These are phyloP conservation scores for Caenorhabditis sp. DNA, from an alignment of 2,888 invertebrate species.

Conservation along the genomic window DNA sequence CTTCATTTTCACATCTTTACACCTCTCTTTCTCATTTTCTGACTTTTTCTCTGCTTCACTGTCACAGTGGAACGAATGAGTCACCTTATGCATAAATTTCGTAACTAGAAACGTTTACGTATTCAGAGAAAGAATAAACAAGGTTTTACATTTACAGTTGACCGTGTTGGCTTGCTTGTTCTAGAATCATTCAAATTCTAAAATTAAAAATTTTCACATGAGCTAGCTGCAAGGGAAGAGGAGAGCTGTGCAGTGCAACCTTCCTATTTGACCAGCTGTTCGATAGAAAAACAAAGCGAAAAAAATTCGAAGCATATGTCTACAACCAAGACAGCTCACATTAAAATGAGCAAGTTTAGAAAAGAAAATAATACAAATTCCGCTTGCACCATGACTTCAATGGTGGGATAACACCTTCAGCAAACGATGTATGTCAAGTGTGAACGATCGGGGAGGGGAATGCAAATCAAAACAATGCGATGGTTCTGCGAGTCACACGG, in stretches of 20 bases:
- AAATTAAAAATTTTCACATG: conserved; percentile 17
- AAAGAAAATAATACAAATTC: neutral
- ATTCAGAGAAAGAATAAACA: neutral
- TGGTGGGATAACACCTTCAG: conserved; percentile 32
- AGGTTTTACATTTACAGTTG: neutral
- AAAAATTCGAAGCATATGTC: neutral
- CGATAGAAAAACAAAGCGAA: conserved; percentile 9
- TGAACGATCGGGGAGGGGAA: conserved; percentile 6
- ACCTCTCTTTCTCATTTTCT: too few relatives aligned
- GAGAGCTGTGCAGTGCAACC: conserved; percentile 16
- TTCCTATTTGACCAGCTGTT: conserved; percentile 39
- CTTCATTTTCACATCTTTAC: conserved; percentile 3
- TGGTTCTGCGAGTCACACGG: neutral
- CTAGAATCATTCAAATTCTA: too few relatives aligned
- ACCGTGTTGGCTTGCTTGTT: too few relatives aligned
- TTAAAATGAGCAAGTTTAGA: too few relatives aligned
- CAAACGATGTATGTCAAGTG: conserved; percentile 58
- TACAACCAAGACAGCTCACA: too few relatives aligned
- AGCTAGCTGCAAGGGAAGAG: conserved; percentile 5
- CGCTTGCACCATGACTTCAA: neutral
- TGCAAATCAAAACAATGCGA: conserved; percentile 6
- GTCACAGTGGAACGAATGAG: conserved; percentile 34
- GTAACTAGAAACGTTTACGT: neutral
- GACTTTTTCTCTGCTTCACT: neutral
- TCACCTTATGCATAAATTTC: neutral